phyloP scores from a whole-genome alignment of 2,113 vertebrate genomes.

The Varanus salvator region DNA sequence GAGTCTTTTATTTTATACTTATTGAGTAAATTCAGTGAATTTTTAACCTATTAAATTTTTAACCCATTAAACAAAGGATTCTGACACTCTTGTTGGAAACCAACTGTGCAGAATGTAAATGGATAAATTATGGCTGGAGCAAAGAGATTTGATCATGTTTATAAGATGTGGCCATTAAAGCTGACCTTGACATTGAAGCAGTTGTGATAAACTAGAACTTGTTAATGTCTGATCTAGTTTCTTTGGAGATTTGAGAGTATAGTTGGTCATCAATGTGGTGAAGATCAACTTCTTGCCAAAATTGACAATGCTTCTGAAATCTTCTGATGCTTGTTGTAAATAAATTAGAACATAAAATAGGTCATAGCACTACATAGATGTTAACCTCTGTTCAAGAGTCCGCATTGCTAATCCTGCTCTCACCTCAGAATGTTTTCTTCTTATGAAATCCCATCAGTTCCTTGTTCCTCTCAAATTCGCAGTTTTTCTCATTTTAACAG shows the following conservation, averaged over 20 bases:
- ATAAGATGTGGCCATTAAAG: slow-evolving; percentile 28
- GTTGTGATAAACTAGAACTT: slow-evolving; percentile 40
- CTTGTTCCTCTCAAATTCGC: neutral
- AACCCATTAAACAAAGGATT: slow-evolving; percentile 43
- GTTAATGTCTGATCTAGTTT: slow-evolving; percentile 35
- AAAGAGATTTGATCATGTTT: slow-evolving; percentile 32
- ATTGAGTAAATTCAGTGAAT: slow-evolving; percentile 24
- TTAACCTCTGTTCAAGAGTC: neutral
- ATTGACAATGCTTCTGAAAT: neutral
- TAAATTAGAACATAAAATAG: slow-evolving; percentile 38
- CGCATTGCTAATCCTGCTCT: neutral
- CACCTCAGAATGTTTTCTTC: neutral
- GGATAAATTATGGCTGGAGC: slow-evolving; percentile 33
- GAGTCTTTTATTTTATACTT: slow-evolving; percentile 24
- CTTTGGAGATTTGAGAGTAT: slow-evolving; percentile 17
- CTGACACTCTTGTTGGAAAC: slow-evolving; percentile 24
- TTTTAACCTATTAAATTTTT: slow-evolving; percentile 27
- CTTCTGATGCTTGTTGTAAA: slow-evolving; percentile 37
- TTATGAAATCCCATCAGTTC: neutral
- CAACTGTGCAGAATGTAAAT: slow-evolving; percentile 35
- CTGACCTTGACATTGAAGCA: neutral
- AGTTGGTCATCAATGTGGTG: slow-evolving; percentile 32
- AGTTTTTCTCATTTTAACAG: neutral
- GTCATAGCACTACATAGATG: slow-evolving; percentile 29
- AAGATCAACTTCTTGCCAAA: slow-evolving; percentile 48